Evolutionary conservation across 2,797 vertebrate genomes (phyloP), one percentile per base, ranked within the genome.

Genomic region (Sebastolobus alascanus): DNA sequence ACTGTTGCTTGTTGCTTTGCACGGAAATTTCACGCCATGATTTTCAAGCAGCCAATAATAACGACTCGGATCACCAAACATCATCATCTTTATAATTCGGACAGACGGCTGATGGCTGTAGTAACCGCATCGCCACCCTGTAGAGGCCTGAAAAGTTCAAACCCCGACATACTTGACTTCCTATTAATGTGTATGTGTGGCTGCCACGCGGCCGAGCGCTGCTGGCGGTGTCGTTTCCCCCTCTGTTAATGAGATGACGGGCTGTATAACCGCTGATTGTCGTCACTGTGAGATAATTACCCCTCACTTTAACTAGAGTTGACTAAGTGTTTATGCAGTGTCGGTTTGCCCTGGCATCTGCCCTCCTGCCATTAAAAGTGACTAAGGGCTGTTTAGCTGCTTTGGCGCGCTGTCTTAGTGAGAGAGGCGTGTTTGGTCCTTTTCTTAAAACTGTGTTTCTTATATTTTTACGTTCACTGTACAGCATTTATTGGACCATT

Each of bases 281-380:
- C 87, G 84, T 93, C 89, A 92, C 87, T 85, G 75, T 61, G 77
- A 88, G 88, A 93, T 90, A 90, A 93, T 92, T 89, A 63, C 74
- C 74, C 83, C 74, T 88, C 79, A 80, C 79, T 90, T 89, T 89
- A 90, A 93, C 82, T 80, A 63, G 74, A 68, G 85, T 84, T 91
- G 90, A 93, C 85, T 89, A 86, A 90, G 87, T 91, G 93, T 92
- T 92, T 94, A 89, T 90, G 68, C 89, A 76, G 84, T 29, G 75
- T 74, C 35, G 86, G 87, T 88, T 89, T 84, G 82, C 84, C 70
- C 87, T 89, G 90, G 86, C 87, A 86, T 87, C 83, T 70, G 65
- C 87, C 79, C 73, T 79, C 50, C 64, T 87, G 77, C 88, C 85
- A 86, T 90, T 93, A 90, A 93, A 91, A 82, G 68, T 77, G 90